These are phyloP conservation scores for Pegea sp. DNA, from an alignment of 23 tunicate genomes.

Conservation along the genomic window DNA sequence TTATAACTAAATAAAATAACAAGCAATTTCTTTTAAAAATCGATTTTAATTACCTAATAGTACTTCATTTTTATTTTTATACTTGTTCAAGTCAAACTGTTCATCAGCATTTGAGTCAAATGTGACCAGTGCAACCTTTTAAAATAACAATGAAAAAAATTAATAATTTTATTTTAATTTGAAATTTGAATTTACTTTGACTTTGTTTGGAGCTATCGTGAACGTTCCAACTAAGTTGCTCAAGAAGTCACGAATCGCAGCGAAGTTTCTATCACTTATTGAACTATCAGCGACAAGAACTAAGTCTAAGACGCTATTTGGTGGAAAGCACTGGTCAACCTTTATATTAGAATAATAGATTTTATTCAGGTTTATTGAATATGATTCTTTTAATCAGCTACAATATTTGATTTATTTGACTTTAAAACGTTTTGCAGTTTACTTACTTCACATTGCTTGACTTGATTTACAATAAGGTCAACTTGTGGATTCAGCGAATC, in stretches of 20 bases:
- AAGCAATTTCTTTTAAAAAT: no score
- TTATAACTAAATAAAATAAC: no score
- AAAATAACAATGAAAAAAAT: constrained; percentile 1
- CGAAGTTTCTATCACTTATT: constrained; percentile 41
- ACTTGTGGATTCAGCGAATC: constrained; percentile 25
- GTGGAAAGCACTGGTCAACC: constrained; percentile 7
- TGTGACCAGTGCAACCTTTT: background rate
- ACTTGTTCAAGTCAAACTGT: no score
- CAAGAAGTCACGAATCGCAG: constrained; percentile 15
- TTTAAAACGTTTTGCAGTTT: background rate
- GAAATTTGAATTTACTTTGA: no score
- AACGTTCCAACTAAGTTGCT: constrained; percentile 17
- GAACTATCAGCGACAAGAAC: constrained; percentile 56
- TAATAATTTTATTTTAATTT: no score
- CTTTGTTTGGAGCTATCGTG: no score
- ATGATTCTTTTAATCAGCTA: no score
- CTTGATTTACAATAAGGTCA: constrained; percentile 19
- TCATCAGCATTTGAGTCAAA: background rate
- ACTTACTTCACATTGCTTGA: constrained; percentile 51
- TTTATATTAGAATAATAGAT: background rate
- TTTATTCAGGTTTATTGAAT: background rate
- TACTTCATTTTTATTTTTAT: no score
- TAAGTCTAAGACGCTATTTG: constrained; percentile 42
- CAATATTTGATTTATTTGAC: background rate
- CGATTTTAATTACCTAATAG: no score